Percentiles rank a stretch among this genome's conserved stretches.
Conservation (phyloP, 2,888 invertebrate species). For the Incurvaria masculella region DNA sequence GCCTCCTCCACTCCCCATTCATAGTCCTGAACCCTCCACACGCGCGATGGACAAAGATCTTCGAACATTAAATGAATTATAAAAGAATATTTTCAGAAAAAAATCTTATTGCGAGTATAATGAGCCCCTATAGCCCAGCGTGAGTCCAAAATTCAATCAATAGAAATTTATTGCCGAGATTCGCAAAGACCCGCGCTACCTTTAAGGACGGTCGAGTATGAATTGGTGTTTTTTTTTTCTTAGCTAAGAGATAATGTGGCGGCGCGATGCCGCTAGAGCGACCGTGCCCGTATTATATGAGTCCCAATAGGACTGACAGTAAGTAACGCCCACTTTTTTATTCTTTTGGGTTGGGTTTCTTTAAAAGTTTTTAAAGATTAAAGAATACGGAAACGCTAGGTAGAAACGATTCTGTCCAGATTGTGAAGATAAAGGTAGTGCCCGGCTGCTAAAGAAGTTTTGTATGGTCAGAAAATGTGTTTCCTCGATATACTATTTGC, state of each 20-base stretch:
- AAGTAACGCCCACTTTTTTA: conserved; percentile 53
- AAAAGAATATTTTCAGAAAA: conserved; percentile 20
- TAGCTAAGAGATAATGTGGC: conserved; percentile 30
- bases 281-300: conserved; percentile 33
- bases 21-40: neutral
- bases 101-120: conserved; percentile 43
- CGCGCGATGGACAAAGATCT: neutral
- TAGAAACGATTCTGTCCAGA: conserved; percentile 19
- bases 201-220: conserved; percentile 37
- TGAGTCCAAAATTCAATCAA: conserved; percentile 54
- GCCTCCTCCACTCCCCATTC: neutral
- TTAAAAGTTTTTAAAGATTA: conserved; percentile 52
- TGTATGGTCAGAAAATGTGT: no score
- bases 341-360: conserved; percentile 33
- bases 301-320: conserved; percentile 41
- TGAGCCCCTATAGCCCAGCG: conserved; percentile 54
- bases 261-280: conserved; percentile 29
- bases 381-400: conserved; percentile 38
- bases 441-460: neutral
- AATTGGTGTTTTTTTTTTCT: conserved; percentile 3
- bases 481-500: no score
- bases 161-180: conserved; percentile 53
- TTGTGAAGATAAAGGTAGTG: no score
- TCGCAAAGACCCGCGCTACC: conserved; percentile 48
- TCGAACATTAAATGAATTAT: neutral